Conservation (phyloP, 1,140 invertebrate genomes). For the Drosophila dunni region DNA sequence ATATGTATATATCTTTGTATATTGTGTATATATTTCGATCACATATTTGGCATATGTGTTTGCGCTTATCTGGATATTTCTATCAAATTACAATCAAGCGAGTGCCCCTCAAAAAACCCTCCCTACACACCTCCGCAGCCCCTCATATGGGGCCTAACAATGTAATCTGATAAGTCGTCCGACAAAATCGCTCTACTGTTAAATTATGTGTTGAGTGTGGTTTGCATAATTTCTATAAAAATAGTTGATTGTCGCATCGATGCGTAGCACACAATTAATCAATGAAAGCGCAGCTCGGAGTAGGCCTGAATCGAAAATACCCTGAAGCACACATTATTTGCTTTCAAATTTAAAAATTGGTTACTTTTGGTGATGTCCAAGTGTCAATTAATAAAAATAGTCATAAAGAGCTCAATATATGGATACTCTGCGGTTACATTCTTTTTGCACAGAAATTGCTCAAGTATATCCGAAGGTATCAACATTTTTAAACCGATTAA, state of each 20-base stretch:
- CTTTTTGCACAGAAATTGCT: no score
- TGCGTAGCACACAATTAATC: constrained; percentile 44
- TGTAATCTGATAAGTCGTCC: constrained; percentile 68
- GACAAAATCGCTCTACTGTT: constrained; percentile 78
- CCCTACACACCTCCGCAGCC: no score
- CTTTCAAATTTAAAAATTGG: not conserved
- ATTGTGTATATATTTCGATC: constrained; percentile 13
- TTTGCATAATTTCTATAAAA: constrained; percentile 50
- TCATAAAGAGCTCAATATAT: no score
- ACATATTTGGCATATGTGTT: constrained; percentile 56
- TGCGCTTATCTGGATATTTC: constrained; percentile 58
- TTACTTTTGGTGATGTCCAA: no score
- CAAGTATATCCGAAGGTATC: no score
- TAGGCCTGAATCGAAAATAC: not conserved
- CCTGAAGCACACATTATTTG: not conserved
- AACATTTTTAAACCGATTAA: no score
- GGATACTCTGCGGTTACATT: no score
- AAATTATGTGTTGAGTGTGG: constrained; percentile 59
- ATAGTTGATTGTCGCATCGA: constrained; percentile 44
- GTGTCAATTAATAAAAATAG: no score
- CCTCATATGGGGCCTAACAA: not conserved
- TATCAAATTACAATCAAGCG: constrained; percentile 63
- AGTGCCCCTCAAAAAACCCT: constrained; percentile 6
- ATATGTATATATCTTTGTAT: not conserved
- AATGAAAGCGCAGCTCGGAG: constrained; percentile 10